Base-by-base conservation (phyloP, 2,113 vertebrate species). In the Setophaga petechia region DNA sequence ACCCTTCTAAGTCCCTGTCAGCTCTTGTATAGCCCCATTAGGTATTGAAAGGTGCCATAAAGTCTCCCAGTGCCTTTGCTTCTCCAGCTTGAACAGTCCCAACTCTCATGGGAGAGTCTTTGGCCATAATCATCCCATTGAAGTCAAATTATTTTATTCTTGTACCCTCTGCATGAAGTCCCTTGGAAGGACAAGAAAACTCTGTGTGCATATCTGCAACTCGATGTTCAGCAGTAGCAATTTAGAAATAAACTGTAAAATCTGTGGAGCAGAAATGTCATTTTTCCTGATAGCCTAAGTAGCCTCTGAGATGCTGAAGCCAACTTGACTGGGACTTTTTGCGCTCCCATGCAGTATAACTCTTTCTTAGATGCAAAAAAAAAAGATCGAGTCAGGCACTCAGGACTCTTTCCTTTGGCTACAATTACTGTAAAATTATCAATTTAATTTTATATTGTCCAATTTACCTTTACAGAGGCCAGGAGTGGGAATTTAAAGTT, bases 181-280 rank as follows among this genome's bases (percentile, higher is more conserved):
- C 7, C 24, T 78, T 31, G n/a, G 43, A 85, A 94, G 12, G 30
- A 78, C 2, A 4, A 83, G 16, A 58, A 85, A 94, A 37, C 20
- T 55, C 15, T 69, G 9, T 52, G 6, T 52, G 14, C 8, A 1
- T 74, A 52, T 61, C 39, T 82, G n/a, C 66, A 82, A 43, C 12
- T 89, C 1, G 0, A 0, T 66, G 54, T 61, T 93, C 52, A 47
- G 58, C 28, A 73, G 37, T 37, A 12, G 9, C 6, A 10, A 24
- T 83, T 73, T 67, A 91, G n/a, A 94, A 89, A 89, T 52, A 65
- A 69, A n/a, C 30, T 57, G 33, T 61, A 73, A 89, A 94, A 76
- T 39, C 51, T 57, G 28, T 80, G 49, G 46, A 71, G 46, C 8
- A 78, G 46, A 82, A 92, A n/a, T 57, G 0, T 10, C 57, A 3